A percentile compares a stretch with the other conserved stretches of the same genome.
Evolutionary conservation across 2,113 vertebrate genomes (phyloP).

Genomic region (Syrmaticus mikado): DNA sequence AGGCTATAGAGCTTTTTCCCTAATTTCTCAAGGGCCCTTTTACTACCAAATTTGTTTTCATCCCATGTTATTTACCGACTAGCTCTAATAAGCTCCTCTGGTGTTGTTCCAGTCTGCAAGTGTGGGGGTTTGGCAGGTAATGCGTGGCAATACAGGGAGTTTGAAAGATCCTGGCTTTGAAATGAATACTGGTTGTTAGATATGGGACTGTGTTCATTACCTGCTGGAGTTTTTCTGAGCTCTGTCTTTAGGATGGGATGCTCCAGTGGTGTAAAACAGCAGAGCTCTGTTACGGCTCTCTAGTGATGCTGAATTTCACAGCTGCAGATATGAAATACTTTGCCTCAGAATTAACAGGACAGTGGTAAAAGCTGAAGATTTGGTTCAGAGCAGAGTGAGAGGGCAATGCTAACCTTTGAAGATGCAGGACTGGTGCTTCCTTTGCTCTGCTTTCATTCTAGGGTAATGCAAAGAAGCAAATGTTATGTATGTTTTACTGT

Average conservation of each 20-base stretch:
- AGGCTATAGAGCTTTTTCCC: conserved; percentile 55
- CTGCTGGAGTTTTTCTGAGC: background rate
- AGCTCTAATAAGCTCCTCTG: conserved; percentile 63
- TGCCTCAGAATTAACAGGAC: background rate
- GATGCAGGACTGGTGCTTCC: background rate
- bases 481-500: background rate
- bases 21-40: conserved; percentile 76
- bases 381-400: background rate
- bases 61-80: conserved; percentile 74
- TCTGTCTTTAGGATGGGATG: background rate
- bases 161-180: conserved; percentile 28
- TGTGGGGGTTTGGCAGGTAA: conserved; percentile 62
- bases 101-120: conserved; percentile 54
- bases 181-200: conserved; percentile 53
- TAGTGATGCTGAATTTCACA: background rate
- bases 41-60: conserved; percentile 74
- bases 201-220: conserved; percentile 47
- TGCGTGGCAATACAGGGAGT: conserved; percentile 38
- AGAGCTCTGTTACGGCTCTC: background rate
- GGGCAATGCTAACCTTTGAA: background rate
- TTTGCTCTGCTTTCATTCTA: background rate
- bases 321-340: background rate
- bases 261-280: background rate
- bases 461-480: background rate
- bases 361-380: background rate